Percentiles rank a stretch among this genome's conserved stretches.
phyloP scores from a whole-genome alignment of 2,113 vertebrate genomes.

The Crotalus tigris region DNA sequence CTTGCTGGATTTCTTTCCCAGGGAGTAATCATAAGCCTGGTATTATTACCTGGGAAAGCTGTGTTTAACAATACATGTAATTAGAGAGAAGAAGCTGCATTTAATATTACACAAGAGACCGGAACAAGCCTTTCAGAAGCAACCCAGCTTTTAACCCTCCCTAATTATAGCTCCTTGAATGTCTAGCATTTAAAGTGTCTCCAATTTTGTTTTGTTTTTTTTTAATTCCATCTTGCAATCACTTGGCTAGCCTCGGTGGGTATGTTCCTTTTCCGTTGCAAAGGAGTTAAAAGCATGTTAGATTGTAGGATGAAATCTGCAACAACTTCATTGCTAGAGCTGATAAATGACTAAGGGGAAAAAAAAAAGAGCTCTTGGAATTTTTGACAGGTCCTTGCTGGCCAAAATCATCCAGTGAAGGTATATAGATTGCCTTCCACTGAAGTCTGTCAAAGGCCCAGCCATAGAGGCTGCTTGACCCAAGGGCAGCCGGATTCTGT shows the following conservation, averaged over 20 bases:
- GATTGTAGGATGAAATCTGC: background rate
- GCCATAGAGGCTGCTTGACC: background rate
- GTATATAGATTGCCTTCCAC: background rate
- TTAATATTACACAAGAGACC: constrained; percentile 35
- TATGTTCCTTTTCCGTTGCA: background rate
- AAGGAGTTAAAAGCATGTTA: background rate
- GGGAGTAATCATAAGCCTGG: constrained; percentile 23
- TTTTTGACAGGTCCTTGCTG: background rate
- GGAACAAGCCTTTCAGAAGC: constrained; percentile 16
- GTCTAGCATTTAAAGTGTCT: constrained; percentile 7
- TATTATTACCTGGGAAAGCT: constrained; percentile 29
- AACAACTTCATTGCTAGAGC: background rate
- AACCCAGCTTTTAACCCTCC: constrained; percentile 24
- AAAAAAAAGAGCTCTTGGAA: background rate
- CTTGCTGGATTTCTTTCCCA: constrained; percentile 23
- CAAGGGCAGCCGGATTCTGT: background rate
- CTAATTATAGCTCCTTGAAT: constrained; percentile 27
- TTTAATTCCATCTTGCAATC: background rate
- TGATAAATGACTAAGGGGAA: background rate
- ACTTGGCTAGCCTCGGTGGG: background rate
- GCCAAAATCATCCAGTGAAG: background rate
- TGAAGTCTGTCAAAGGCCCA: background rate
- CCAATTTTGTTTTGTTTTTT: background rate
- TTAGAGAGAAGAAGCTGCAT: constrained; percentile 24
- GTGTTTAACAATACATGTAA: constrained; percentile 37